phyloP scores from a whole-genome alignment of 2,888 invertebrate species.

The Notodonta dromedarius region DNA sequence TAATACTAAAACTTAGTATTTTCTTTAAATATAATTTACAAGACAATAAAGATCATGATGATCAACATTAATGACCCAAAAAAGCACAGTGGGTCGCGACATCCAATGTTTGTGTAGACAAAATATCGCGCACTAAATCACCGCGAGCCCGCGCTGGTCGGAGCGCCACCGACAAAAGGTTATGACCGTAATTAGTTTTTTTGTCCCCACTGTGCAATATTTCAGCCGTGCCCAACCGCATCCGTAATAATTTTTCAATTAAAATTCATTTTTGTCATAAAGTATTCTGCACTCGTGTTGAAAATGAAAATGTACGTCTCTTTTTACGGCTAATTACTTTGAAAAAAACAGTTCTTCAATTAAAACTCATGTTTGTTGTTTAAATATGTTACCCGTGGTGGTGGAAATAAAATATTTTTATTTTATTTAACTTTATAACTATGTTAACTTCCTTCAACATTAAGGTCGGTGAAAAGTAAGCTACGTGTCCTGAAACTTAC shows the following conservation, averaged over 20 bases:
- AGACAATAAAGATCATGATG: background rate
- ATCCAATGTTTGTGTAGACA: slow-evolving; percentile 36
- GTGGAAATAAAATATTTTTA: background rate
- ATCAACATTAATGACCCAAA: slow-evolving; percentile 9
- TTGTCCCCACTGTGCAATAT: slow-evolving; percentile 61
- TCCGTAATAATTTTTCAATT: slow-evolving; percentile 73
- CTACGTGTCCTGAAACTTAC: background rate
- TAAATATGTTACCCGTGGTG: background rate
- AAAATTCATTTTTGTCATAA: slow-evolving; percentile 57
- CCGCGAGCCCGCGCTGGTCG: slow-evolving; percentile 30
- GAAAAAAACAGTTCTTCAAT: slow-evolving; percentile 12
- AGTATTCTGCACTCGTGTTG: slow-evolving; percentile 46
- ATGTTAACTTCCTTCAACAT: background rate
- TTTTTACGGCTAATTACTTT: slow-evolving; percentile 38
- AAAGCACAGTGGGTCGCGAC: slow-evolving; percentile 20
- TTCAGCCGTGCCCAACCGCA: slow-evolving; percentile 62
- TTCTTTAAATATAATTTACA: background rate
- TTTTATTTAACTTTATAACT: background rate
- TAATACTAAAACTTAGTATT: too few species aligned
- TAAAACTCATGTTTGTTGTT: background rate
- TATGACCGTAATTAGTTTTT: slow-evolving; percentile 71
- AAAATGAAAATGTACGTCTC: slow-evolving; percentile 45
- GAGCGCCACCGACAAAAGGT: slow-evolving; percentile 56
- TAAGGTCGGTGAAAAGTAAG: too few species aligned
- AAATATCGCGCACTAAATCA: slow-evolving; percentile 61